Conservation (phyloP, 2,888 invertebrate genomes). For the Fragum sueziense region DNA sequence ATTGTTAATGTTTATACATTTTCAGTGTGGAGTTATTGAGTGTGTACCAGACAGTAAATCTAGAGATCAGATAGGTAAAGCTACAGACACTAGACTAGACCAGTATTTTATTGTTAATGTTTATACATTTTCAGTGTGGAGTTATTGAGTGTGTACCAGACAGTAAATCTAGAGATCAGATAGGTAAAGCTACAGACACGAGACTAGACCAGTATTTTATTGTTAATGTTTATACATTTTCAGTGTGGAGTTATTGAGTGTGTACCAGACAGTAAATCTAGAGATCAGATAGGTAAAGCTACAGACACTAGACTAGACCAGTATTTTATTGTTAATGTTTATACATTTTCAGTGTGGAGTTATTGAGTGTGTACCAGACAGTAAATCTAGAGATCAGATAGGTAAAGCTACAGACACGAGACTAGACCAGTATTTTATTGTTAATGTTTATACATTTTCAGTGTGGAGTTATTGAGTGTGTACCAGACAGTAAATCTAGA, state of each 20-base stretch:
- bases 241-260: conserved; percentile 99
- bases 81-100: conserved; percentile 96
- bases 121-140: conserved; percentile 88
- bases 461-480: conserved; percentile 99
- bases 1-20: conserved; percentile 37
- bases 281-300: conserved; percentile 98
- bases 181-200: conserved; percentile 98
- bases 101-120: conserved; percentile 84
- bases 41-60: conserved; percentile 99
- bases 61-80: conserved; percentile 97
- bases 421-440: conserved; percentile 94
- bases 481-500: conserved; percentile 99
- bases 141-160: conserved; percentile 99
- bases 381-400: conserved; percentile 98
- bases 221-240: conserved; percentile 26
- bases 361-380: conserved; percentile 99
- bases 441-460: conserved; percentile 67
- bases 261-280: conserved; percentile 99
- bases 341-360: conserved; percentile 91
- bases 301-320: conserved; percentile 97
- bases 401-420: conserved; percentile 97
- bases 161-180: conserved; percentile 98
- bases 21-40: conserved; percentile 98
- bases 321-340: conserved; percentile 48
- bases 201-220: conserved; percentile 94